A percentile compares a stretch with the other conserved stretches of the same genome.
Evolutionary conservation across 1,140 invertebrate genomes (phyloP).

Genomic region (Chironomus striatipennis): DNA sequence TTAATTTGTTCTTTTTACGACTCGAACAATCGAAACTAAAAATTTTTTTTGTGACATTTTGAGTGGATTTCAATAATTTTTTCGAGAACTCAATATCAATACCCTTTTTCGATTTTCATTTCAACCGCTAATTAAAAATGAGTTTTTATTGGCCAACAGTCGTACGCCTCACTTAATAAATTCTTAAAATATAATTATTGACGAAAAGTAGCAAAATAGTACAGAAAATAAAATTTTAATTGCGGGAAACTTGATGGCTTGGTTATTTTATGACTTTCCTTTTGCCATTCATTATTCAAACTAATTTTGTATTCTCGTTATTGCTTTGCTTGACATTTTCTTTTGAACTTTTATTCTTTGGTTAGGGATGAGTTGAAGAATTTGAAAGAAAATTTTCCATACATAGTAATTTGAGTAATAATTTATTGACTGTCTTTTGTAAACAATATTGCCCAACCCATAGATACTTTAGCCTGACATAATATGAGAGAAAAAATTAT

Average conservation of each 20-base stretch:
- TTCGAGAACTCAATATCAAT: too few species aligned
- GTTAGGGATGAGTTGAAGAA: too few species aligned
- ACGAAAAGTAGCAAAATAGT: neutral
- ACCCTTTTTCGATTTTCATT: too few species aligned
- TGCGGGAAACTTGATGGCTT: neutral
- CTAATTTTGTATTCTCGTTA: slow-evolving; percentile 7
- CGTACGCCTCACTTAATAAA: too few species aligned
- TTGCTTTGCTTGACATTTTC: neutral
- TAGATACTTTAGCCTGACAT: neutral
- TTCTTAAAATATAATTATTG: neutral
- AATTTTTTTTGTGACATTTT: neutral
- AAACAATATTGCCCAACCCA: neutral
- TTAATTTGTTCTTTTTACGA: neutral
- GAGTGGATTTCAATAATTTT: neutral
- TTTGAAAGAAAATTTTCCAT: too few species aligned
- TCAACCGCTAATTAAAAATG: too few species aligned
- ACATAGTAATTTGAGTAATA: neutral
- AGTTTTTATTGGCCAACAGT: too few species aligned
- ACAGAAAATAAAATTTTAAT: neutral
- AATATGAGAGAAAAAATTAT: too few species aligned
- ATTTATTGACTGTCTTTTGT: neutral
- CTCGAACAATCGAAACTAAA: neutral
- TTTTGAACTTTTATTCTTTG: neutral
- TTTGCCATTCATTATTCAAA: neutral
- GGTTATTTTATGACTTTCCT: too few species aligned